A percentile compares a stretch with the other conserved stretches of the same genome.
phyloP scores from a whole-genome alignment of 2,888 invertebrate genomes.

The Busseola fusca region DNA sequence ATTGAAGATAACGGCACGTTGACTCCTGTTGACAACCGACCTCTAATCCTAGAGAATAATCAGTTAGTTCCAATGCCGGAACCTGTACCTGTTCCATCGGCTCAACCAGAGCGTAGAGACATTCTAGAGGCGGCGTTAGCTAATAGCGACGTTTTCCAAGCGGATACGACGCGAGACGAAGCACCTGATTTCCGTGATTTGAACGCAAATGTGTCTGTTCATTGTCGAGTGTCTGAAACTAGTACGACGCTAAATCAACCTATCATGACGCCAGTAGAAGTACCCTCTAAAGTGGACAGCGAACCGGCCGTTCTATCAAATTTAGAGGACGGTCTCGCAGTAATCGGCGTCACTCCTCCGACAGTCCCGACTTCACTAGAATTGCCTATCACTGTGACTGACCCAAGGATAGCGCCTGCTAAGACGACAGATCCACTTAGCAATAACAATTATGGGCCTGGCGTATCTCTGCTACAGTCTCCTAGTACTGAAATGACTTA shows the following conservation, averaged over 20 bases:
- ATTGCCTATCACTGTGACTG: slow-evolving; percentile 93
- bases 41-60: slow-evolving; percentile 88
- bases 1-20: slow-evolving; percentile 92
- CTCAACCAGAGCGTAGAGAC: slow-evolving; percentile 89
- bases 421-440: slow-evolving; percentile 82
- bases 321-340: slow-evolving; percentile 89
- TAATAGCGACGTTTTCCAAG: slow-evolving; percentile 92
- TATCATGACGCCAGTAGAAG: slow-evolving; percentile 94
- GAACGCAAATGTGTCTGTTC: slow-evolving; percentile 87
- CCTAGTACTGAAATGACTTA: slow-evolving; percentile 80
- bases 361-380: slow-evolving; percentile 92
- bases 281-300: slow-evolving; percentile 88
- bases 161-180: slow-evolving; percentile 85
- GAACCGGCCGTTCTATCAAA: slow-evolving; percentile 76
- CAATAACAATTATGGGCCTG: slow-evolving; percentile 73
- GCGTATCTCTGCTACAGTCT: slow-evolving; percentile 71
- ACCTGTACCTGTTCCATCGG: slow-evolving; percentile 70
- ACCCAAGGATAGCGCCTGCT: slow-evolving; percentile 91
- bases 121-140: slow-evolving; percentile 93
- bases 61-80: slow-evolving; percentile 84
- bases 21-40: slow-evolving; percentile 92
- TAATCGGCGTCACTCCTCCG: slow-evolving; percentile 88
- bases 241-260: slow-evolving; percentile 93
- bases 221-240: slow-evolving; percentile 92
- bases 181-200: slow-evolving; percentile 90